Base-by-base conservation (phyloP, 2,888 invertebrate species). In the Eledona agricola region DNA sequence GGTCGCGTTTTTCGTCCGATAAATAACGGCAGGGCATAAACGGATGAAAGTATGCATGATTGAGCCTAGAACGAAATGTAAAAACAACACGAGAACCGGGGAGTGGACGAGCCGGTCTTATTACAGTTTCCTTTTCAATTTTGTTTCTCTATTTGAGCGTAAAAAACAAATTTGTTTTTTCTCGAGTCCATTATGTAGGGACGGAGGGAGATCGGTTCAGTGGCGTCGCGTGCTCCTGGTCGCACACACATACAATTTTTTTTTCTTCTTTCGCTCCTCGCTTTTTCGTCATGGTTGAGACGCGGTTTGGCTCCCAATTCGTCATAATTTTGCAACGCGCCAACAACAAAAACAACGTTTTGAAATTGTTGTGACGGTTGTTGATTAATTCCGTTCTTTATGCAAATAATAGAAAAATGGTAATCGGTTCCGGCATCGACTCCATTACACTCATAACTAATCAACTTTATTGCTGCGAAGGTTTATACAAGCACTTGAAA, bases 101-200 rank as follows among this genome's bases (percentile, higher is more conserved):
- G 49, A 60, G 55, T 57, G 61, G 61, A 60, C 63, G 63, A 56
- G 52, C 59, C 61, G 60, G 60, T 68, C 70, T 71, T 71, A 72
- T 71, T 70, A 69, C 70, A 69, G 70, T 71, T 71, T 71, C 72
- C 71, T 70, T 71, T 72, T 72, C 72, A 71, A 72, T 72, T 72
- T 72, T 70, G 72, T 72, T 72, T 72, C 72, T 72, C 71, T 72
- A 72, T 72, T 72, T 72, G 72, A 72, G 71, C 73, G 72, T 72
- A 72, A 72, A 72, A 72, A 72, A 71, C 72, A 72, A 72, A 73
- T 72, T 72, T 72, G 72, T 72, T 72, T 71, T 72, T 72, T 73
- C 71, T 72, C 70, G 67, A 72, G 70, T 72, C 73, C 71, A 73
- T 73, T 73, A 72, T 68, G 62, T 63, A 58, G 56, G 62, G 59